Conservation (phyloP, 2,797 vertebrate genomes). For the Sternotherus odoratus region DNA sequence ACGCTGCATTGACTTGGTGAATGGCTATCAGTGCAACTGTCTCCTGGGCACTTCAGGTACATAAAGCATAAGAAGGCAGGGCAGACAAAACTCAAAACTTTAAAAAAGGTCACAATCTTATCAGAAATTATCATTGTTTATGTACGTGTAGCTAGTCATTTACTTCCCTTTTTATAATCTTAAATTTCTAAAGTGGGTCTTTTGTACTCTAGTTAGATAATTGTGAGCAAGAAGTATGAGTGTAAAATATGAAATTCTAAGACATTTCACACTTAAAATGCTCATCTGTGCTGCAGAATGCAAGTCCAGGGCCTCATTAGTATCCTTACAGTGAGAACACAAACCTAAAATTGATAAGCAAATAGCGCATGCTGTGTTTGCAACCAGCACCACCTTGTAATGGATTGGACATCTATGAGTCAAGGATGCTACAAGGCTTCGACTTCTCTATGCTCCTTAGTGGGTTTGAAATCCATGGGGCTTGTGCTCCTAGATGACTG, state of each 20-base stretch:
- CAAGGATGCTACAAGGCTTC: neutral
- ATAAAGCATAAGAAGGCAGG: neutral
- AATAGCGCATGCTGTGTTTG: neutral
- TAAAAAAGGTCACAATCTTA: neutral
- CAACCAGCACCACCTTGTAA: neutral
- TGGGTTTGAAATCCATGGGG: neutral
- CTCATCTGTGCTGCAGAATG: neutral
- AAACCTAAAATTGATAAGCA: neutral
- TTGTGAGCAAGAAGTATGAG: neutral
- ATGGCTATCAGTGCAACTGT: conserved; percentile 93
- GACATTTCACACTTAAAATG: neutral
- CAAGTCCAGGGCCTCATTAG: neutral
- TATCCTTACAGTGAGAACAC: neutral
- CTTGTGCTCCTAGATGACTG: neutral
- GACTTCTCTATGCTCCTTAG: neutral
- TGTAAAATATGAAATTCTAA: neutral
- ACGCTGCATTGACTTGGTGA: conserved; percentile 91
- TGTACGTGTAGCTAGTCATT: neutral
- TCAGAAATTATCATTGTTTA: neutral
- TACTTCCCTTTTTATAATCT: neutral
- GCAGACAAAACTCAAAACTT: neutral
- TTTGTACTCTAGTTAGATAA: neutral
- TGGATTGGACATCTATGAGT: neutral
- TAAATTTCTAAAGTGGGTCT: neutral
- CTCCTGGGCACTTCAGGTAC: conserved; percentile 88